Evolutionary conservation across 2,797 vertebrate species (phyloP).

Genomic region (Distichodus sexfasciatus): DNA sequence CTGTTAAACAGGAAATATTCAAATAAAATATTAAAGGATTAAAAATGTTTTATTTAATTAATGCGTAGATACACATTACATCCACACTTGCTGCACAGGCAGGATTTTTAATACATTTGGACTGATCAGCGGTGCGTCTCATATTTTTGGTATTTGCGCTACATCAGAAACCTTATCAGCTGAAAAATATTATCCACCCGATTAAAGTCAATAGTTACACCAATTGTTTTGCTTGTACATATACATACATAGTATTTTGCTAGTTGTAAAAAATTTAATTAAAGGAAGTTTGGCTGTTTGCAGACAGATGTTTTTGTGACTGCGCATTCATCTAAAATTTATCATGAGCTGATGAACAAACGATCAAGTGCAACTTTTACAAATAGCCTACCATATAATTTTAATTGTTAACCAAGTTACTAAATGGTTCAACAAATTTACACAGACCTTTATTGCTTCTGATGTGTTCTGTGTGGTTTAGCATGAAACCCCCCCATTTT

Average conservation of each 20-base stretch:
- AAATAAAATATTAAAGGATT: conserved; percentile 67
- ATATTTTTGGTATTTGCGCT: too few species aligned
- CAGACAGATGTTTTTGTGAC: too few species aligned
- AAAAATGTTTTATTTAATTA: neutral
- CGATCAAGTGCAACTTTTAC: neutral
- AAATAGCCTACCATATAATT: too few species aligned
- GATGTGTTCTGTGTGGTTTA: neutral
- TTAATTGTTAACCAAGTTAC: too few species aligned
- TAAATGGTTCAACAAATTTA: too few species aligned
- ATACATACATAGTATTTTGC: too few species aligned
- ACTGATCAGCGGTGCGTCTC: neutral
- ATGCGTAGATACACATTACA: neutral
- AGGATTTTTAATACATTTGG: neutral
- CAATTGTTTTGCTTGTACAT: too few species aligned
- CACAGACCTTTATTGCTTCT: neutral
- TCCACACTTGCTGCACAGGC: neutral
- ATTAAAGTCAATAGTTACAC: too few species aligned
- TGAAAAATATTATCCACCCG: too few species aligned
- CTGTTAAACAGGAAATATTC: conserved; percentile 82
- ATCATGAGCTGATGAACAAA: neutral
- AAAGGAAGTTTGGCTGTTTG: too few species aligned
- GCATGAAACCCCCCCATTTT: neutral
- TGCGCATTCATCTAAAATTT: neutral
- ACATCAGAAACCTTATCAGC: too few species aligned
- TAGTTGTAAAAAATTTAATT: neutral